These are phyloP conservation scores for Lepus oiostolus DNA, from an alignment of 2,797 vertebrate genomes.

Conservation along the genomic window DNA sequence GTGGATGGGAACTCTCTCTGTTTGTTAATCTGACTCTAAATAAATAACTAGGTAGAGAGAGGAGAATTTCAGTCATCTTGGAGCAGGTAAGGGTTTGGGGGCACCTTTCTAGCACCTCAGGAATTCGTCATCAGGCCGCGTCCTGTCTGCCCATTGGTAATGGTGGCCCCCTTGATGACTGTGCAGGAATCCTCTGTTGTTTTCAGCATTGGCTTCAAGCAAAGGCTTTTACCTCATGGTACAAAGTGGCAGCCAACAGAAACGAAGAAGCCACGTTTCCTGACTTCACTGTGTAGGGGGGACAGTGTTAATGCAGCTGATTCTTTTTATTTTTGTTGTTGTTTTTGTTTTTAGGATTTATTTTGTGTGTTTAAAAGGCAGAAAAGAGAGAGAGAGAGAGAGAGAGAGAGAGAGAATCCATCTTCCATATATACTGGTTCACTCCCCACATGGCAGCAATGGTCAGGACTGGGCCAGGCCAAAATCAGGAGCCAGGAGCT, in stretches of 20 bases:
- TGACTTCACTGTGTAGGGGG: neutral
- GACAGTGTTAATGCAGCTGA: neutral
- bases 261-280: neutral
- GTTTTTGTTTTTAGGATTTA: no score
- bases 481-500: no score
- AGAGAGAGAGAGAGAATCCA: no score
- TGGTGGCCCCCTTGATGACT: neutral
- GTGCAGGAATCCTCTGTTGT: neutral
- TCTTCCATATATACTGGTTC: no score
- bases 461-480: no score
- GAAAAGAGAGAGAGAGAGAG: no score
- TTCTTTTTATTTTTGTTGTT: no score
- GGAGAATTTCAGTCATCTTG: neutral
- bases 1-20: no score
- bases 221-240: neutral
- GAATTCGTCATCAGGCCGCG: neutral
- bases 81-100: neutral
- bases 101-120: neutral
- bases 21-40: no score
- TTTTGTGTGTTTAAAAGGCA: no score
- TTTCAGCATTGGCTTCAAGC: conserved; percentile 23
- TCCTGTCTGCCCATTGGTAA: neutral
- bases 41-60: no score
- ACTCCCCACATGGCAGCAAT: no score
- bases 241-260: neutral